These are phyloP conservation scores for Sandelia bainsii DNA, from an alignment of 2,797 vertebrate genomes.

Conservation along the genomic window DNA sequence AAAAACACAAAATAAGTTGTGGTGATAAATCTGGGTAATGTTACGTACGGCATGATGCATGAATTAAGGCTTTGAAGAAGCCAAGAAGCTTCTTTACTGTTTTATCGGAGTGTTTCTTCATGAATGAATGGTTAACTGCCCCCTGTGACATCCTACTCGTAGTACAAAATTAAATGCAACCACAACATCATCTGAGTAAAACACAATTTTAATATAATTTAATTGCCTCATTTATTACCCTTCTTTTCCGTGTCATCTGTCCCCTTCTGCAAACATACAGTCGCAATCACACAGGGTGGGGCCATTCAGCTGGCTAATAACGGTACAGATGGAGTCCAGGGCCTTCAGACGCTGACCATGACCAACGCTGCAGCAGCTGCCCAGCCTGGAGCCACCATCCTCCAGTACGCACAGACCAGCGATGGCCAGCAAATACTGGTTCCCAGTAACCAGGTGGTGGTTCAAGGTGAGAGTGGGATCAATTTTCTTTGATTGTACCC, in stretches of 20 bases:
- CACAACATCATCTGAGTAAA: neutral
- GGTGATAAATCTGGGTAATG: neutral
- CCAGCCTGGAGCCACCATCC: constrained; percentile 95
- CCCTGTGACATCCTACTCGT: too few species aligned
- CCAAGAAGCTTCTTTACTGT: too few species aligned
- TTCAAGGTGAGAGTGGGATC: constrained; percentile 89
- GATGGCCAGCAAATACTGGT: constrained; percentile 98
- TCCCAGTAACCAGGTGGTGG: constrained; percentile 98
- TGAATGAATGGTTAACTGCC: too few species aligned
- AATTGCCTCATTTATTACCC: neutral
- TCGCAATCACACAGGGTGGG: constrained; percentile 98
- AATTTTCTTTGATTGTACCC: neutral
- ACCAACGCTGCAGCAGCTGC: constrained; percentile 89
- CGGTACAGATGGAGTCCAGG: constrained; percentile 96
- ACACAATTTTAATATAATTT: neutral
- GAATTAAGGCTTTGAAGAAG: too few species aligned
- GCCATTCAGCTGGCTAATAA: constrained; percentile 98
- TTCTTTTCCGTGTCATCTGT: neutral
- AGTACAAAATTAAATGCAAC: neutral
- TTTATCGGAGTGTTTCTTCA: neutral
- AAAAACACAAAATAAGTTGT: too few species aligned
- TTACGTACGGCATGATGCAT: too few species aligned
- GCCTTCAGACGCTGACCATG: constrained; percentile 96
- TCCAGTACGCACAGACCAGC: constrained; percentile 98
- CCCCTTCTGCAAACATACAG: constrained; percentile 71